phyloP scores from a whole-genome alignment of 2,797 vertebrate genomes.

The Chelon labrosus region DNA sequence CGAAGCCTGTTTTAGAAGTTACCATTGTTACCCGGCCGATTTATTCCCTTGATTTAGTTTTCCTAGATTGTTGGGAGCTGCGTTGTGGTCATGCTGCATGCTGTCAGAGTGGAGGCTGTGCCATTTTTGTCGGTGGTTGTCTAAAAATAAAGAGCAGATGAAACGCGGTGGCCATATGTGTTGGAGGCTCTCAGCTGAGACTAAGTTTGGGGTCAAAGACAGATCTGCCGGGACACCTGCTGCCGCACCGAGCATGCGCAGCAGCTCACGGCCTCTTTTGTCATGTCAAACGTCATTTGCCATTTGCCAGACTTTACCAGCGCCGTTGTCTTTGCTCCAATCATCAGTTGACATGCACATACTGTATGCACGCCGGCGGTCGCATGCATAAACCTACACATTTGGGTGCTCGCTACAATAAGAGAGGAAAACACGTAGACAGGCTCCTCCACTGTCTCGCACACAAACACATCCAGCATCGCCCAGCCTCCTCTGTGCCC shows the following conservation, averaged over 20 bases:
- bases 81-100: not conserved
- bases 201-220: slow-evolving; percentile 38
- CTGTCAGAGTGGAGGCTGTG: slow-evolving; percentile 8
- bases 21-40: slow-evolving; percentile 2
- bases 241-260: slow-evolving; percentile 30
- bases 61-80: not conserved
- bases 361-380: not conserved
- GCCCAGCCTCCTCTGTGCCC: slow-evolving; percentile 46
- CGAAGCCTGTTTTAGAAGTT: slow-evolving; percentile 5
- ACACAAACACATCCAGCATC: slow-evolving; percentile 6
- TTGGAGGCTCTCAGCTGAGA: slow-evolving; percentile 15
- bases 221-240: slow-evolving; percentile 48
- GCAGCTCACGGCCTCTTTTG: slow-evolving; percentile 29
- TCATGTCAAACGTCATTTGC: slow-evolving; percentile 59
- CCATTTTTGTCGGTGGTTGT: slow-evolving; percentile 1
- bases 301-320: slow-evolving; percentile 40
- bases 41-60: slow-evolving; percentile 27
- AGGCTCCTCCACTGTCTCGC: not conserved
- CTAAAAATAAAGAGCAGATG: slow-evolving; percentile 9
- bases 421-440: not conserved
- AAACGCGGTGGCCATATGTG: not conserved
- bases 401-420: not conserved
- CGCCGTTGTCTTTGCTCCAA: not conserved
- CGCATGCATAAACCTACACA: slow-evolving; percentile 10
- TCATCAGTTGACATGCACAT: not conserved